phyloP scores from a whole-genome alignment of 2,797 vertebrate species.

The Uromys caudimaculatus region DNA sequence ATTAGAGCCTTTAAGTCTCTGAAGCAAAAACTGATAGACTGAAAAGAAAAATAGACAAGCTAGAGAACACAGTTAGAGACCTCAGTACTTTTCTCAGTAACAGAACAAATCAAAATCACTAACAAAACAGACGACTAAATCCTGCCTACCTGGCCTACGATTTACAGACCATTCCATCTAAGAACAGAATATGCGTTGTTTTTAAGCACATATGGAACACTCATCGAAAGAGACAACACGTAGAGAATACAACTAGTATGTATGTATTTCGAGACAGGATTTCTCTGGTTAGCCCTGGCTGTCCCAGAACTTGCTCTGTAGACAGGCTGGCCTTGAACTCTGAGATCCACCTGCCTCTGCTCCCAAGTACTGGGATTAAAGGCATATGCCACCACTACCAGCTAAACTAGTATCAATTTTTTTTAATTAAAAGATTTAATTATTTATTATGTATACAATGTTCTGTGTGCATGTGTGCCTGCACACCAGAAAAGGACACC shows the following conservation, averaged over 20 bases:
- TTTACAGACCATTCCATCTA: conserved; percentile 28
- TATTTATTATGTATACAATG: too few species aligned
- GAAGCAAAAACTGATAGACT: conserved; percentile 26
- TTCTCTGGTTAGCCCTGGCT: neutral
- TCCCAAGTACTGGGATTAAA: conserved; percentile 21
- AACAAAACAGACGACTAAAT: neutral
- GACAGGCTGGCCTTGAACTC: neutral
- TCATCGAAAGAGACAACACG: neutral
- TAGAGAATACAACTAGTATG: neutral
- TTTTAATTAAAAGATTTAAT: too few species aligned
- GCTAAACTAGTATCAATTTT: neutral
- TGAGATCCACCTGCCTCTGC: neutral
- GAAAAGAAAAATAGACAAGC: conserved; percentile 11
- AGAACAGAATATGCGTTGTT: conserved; percentile 25
- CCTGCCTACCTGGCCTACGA: neutral
- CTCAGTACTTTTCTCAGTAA: conserved; percentile 39
- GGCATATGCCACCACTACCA: neutral
- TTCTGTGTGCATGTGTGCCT: too few species aligned
- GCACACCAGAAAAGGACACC: too few species aligned
- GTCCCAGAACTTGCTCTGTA: neutral
- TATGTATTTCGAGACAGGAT: neutral
- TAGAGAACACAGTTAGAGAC: neutral
- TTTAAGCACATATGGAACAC: conserved; percentile 4
- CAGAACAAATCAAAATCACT: conserved; percentile 30
- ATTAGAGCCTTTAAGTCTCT: neutral